Evolutionary conservation across 2,113 vertebrate genomes (phyloP).

Genomic region (Cyanistes caeruleus): DNA sequence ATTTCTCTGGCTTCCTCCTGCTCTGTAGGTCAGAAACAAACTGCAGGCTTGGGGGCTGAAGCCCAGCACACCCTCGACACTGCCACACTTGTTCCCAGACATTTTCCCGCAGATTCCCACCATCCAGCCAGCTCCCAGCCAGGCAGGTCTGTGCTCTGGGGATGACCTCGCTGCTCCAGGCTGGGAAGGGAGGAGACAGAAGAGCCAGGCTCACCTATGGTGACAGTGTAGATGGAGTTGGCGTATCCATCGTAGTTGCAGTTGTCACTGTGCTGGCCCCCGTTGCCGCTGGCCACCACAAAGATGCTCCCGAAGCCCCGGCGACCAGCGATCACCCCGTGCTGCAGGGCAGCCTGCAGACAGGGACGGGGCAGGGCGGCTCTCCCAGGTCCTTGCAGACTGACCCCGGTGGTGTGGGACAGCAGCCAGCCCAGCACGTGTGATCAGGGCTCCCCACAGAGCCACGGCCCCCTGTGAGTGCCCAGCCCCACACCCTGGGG

Average conservation of each 20-base stretch:
- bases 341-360: slow-evolving; percentile 90
- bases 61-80: background rate
- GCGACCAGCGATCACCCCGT: slow-evolving; percentile 92
- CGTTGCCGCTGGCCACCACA: slow-evolving; percentile 96
- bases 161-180: fast-evolving
- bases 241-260: slow-evolving; percentile 98
- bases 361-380: background rate
- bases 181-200: background rate
- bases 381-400: background rate
- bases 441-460: background rate
- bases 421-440: background rate
- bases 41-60: background rate
- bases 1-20: background rate
- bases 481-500: background rate
- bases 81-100: fast-evolving
- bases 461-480: background rate
- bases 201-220: slow-evolving; percentile 79
- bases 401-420: background rate
- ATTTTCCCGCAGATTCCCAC: background rate
- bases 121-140: background rate
- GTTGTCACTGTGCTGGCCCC: slow-evolving; percentile 91
- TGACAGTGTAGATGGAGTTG: slow-evolving; percentile 98
- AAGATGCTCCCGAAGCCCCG: slow-evolving; percentile 95
- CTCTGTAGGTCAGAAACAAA: background rate
- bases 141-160: background rate